phyloP scores from a whole-genome alignment of 2,113 vertebrate genomes.

The Pantherophis guttatus region DNA sequence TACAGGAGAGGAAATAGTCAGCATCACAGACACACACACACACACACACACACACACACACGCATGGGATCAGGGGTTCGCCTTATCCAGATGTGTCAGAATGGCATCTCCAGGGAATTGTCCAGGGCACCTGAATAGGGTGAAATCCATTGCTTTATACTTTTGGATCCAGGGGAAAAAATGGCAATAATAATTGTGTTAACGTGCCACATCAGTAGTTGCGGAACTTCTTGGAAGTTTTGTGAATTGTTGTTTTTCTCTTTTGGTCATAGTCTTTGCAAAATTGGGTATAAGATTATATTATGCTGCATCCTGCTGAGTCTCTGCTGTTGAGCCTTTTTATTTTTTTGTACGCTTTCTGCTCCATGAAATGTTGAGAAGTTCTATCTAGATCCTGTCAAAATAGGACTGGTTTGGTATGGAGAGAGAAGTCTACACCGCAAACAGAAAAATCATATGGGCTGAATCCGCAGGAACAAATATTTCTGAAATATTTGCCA shows the following conservation, averaged over 20 bases:
- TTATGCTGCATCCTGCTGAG: neutral
- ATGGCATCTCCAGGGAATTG: neutral
- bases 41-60: neutral
- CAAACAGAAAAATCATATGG: neutral
- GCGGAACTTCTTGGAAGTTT: neutral
- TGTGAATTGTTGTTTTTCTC: neutral
- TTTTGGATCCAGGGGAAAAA: neutral
- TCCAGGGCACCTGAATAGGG: neutral
- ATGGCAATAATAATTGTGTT: neutral
- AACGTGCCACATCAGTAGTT: neutral
- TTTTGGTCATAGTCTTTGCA: conserved; percentile 4
- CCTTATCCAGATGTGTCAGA: neutral
- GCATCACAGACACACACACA: neutral
- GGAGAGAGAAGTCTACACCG: neutral
- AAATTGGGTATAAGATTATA: neutral
- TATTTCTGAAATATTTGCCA: neutral
- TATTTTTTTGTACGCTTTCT: neutral
- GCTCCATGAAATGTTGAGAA: neutral
- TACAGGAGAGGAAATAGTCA: neutral
- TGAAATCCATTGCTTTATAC: neutral
- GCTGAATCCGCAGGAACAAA: neutral
- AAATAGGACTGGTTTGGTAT: neutral
- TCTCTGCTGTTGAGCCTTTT: neutral
- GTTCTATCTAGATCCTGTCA: neutral
- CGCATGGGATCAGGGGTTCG: neutral